Conservation (phyloP, 2,113 vertebrate species). For the Aplodontia rufa region DNA sequence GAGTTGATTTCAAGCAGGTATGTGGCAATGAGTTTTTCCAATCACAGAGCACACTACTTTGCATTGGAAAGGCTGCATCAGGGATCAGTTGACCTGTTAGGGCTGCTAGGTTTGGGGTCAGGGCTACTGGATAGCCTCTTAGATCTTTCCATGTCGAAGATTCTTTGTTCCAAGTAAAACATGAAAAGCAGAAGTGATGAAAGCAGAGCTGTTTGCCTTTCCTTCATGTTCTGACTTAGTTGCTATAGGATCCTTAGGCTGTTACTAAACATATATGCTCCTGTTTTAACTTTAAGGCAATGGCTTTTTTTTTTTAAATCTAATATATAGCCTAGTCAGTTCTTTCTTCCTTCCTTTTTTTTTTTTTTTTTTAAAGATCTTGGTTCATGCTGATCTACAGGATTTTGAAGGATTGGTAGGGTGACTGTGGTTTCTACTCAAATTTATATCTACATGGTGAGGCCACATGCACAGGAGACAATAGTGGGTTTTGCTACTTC, state of each 20-base stretch:
- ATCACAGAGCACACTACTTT: background rate
- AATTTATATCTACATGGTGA: background rate
- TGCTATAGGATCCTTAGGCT: background rate
- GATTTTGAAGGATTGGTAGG: background rate
- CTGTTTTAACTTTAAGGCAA: background rate
- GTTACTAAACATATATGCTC: background rate
- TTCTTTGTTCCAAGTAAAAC: background rate
- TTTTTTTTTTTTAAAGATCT: too few relatives aligned
- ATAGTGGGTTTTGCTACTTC: background rate
- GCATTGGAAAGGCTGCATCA: background rate
- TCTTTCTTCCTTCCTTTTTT: too few relatives aligned
- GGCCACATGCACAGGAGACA: background rate
- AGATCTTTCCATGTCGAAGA: background rate
- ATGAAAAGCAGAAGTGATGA: background rate
- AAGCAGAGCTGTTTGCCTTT: background rate
- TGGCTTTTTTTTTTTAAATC: background rate
- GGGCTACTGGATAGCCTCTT: background rate
- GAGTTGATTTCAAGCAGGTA: slow-evolving; percentile 49
- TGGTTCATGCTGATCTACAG: background rate
- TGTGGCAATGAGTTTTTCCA: background rate
- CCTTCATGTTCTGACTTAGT: background rate
- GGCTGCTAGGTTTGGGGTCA: background rate
- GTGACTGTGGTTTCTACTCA: background rate
- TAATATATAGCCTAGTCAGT: background rate
- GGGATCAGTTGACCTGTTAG: background rate